Base-by-base conservation (phyloP, 2,888 invertebrate genomes). In the Ryuthela nishihirai region DNA sequence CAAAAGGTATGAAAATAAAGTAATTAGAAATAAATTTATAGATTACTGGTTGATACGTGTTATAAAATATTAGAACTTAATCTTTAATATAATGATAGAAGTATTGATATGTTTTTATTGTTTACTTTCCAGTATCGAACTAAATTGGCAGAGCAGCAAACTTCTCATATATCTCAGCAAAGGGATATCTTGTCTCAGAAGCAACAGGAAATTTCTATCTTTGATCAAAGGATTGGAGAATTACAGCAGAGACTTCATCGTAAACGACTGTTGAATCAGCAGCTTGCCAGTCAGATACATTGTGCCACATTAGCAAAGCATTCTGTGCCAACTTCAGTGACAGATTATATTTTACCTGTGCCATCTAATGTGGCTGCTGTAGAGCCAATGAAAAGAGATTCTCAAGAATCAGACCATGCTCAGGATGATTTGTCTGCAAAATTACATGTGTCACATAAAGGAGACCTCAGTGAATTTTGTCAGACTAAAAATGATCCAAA, bases 101-200 rank as follows among this genome's bases (percentile, higher is more conserved):
- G n/a, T n/a, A n/a, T n/a, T n/a, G n/a, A n/a, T n/a, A n/a, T n/a
- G n/a, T 43, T 26, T 17, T 36, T 29, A 18, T 21, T 36, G 17
- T 32, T 23, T 39, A 12, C 21, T 12, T 50, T 55, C 12, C 79
- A 95, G 94, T 92, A 93, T 74, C 90, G 94, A 63, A 95, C 94
- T 79, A 94, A 94, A 76, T 79, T 95, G 76, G 92, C 93, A 76
- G 88, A 94, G 76, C 91, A 95, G 75, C 94, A 92, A 78, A 93
- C 87, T 78, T 88, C 85, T 67, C 83, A 92, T 69, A 81, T 97
- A 68, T 86, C 87, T 65, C 86, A 88, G 69, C 94, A 95, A 76
- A 80, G 90, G 62, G 88, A 93, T 70, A 87, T 90, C 38, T 78
- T 95, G 69, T 86, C 87, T 50, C 88, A 89, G 68, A 80, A 90